Percentiles rank a stretch among this genome's conserved stretches.
Evolutionary conservation across 2,888 invertebrate genomes (phyloP).

Genomic region (Elgonia sp.): DNA sequence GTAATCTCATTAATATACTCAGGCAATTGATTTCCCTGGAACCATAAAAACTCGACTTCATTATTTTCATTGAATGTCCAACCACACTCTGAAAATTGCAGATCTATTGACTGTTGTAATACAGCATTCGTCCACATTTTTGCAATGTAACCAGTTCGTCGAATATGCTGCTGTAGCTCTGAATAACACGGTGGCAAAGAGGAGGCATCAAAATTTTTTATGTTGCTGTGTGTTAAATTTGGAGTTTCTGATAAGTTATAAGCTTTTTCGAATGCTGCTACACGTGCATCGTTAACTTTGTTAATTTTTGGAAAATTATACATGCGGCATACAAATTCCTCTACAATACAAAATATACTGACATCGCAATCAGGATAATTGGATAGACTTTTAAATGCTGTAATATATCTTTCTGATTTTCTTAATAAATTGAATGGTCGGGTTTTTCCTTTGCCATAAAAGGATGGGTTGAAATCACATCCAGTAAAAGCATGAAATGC

Average conservation of each 20-base stretch:
- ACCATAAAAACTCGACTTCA: slow-evolving; percentile 27
- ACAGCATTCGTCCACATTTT: slow-evolving; percentile 30
- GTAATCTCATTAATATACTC: slow-evolving; percentile 5
- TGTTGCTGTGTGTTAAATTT: slow-evolving; percentile 12
- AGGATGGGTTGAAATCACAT: slow-evolving; percentile 75
- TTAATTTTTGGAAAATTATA: not conserved
- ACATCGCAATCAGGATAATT: not conserved
- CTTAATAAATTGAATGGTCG: slow-evolving; percentile 54
- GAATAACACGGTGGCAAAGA: slow-evolving; percentile 60
- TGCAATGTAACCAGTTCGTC: slow-evolving; percentile 71
- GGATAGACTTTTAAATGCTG: slow-evolving; percentile 45
- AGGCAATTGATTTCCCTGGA: slow-evolving; percentile 30
- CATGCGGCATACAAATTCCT: slow-evolving; percentile 33
- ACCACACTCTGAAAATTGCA: not conserved
- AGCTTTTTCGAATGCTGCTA: not conserved
- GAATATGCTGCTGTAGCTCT: slow-evolving; percentile 73
- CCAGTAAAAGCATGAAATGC: slow-evolving; percentile 53
- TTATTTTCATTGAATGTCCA: slow-evolving; percentile 9
- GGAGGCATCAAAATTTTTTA: slow-evolving; percentile 65
- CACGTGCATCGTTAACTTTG: slow-evolving; percentile 17
- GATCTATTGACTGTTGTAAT: not conserved
- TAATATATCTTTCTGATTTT: slow-evolving; percentile 41
- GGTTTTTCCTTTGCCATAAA: slow-evolving; percentile 75
- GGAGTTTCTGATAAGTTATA: not conserved
- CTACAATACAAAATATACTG: not conserved